Base-by-base conservation (phyloP, 2,113 vertebrate genomes). In the Perca schrenkii region DNA sequence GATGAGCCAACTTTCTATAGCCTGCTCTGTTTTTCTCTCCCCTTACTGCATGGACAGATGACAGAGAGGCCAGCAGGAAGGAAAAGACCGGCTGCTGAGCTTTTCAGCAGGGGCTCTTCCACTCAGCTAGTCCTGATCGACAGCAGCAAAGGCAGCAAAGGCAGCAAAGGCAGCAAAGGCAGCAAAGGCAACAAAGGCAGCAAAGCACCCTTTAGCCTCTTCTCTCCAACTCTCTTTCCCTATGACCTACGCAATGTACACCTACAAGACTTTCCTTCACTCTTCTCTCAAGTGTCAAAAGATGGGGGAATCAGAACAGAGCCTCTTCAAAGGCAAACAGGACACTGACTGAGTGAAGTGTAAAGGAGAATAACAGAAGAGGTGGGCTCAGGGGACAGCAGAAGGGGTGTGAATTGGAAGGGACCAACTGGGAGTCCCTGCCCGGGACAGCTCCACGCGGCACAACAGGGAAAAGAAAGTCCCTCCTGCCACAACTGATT, bases 381-480 rank as follows among this genome's bases (percentile, higher is more conserved):
- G 87, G 85, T 90, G 86, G 88, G 82, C 88, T 89, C 72, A 63
- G 50, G 84, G 84, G 87, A 86, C 7, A 6, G 71, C 60, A 64
- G 66, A 31, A 62, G 85, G 84, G 83, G 79, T 86, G 60, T 19
- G 65, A 86, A 89, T 70, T 89, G 77, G 93, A 88, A 93, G 85
- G 19, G 85, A 92, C 92, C 90, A 93, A 94, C 88, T 93, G 90
- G 92, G 91, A 92, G 92, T 90, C 91, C 93, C 86, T 74, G 85
- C 31, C 73, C 73, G 43, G 82, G 77, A 84, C 86, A 60, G 79
- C 67, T 85, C 63, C 70, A 65, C 6, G 22, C 60, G 14, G 81
- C 82, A 86, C 87, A 92, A 90, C 89, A 84, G 80, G 84, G 84
- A 91, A 79, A 73, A 88, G 89, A 89, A 87, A 79, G 83, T 84